Evolutionary conservation across 2,888 invertebrate species (phyloP).

Genomic region (Mongoloraphidia duomilia): DNA sequence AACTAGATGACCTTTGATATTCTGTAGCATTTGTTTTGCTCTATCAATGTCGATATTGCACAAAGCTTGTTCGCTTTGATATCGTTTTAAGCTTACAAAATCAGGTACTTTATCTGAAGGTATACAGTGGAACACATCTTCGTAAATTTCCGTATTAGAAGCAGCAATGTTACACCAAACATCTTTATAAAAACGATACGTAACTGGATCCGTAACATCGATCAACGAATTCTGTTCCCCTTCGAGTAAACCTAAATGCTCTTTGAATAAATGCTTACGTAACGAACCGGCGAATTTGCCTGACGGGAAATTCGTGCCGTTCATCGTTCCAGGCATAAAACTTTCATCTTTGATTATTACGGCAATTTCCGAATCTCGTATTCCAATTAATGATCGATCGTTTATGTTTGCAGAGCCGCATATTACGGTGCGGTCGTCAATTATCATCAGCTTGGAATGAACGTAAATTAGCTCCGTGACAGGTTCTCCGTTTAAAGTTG

Average conservation of each 20-base stretch:
- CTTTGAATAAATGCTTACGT: slow-evolving; percentile 73
- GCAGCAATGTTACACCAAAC: slow-evolving; percentile 71
- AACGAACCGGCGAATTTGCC: slow-evolving; percentile 80
- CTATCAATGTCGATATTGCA: slow-evolving; percentile 56
- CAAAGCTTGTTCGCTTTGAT: slow-evolving; percentile 58
- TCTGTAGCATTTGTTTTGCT: slow-evolving; percentile 57
- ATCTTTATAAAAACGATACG: slow-evolving; percentile 68
- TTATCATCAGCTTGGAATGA: slow-evolving; percentile 91
- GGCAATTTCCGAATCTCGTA: slow-evolving; percentile 88
- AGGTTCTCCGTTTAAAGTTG: slow-evolving; percentile 59
- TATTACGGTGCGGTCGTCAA: slow-evolving; percentile 81
- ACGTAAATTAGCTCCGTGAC: slow-evolving; percentile 93
- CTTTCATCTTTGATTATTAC: slow-evolving; percentile 76
- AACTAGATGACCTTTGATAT: slow-evolving; percentile 75
- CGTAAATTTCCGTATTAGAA: slow-evolving; percentile 77
- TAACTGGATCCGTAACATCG: slow-evolving; percentile 66
- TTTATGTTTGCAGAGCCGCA: slow-evolving; percentile 98
- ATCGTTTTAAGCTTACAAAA: slow-evolving; percentile 62
- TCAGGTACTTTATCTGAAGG: slow-evolving; percentile 71
- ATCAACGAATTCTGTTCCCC: slow-evolving; percentile 28
- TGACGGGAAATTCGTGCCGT: slow-evolving; percentile 63
- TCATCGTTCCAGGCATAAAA: slow-evolving; percentile 69
- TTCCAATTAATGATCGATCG: slow-evolving; percentile 87
- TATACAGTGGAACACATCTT: slow-evolving; percentile 80
- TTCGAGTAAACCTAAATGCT: slow-evolving; percentile 68